Evolutionary conservation across 2,113 vertebrate genomes (phyloP).

Genomic region (Crotalus tigris): DNA sequence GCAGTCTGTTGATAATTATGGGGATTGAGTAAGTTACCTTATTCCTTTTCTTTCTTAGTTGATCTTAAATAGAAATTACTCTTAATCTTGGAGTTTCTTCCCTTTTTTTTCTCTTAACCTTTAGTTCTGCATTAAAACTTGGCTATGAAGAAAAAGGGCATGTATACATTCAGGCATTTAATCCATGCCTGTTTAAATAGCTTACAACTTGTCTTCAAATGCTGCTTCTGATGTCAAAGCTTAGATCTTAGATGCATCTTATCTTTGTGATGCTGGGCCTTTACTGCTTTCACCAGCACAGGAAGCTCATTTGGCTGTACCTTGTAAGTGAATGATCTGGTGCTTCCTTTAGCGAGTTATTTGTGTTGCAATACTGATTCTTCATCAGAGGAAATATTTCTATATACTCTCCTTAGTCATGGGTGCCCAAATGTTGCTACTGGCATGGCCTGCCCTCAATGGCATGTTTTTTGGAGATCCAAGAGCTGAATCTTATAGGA

Average conservation of each 20-base stretch:
- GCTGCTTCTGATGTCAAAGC: constrained; percentile 61
- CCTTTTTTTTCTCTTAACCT: constrained; percentile 47
- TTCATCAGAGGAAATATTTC: constrained; percentile 54
- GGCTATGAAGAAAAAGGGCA: constrained; percentile 62
- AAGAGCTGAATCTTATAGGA: constrained; percentile 51
- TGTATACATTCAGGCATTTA: constrained; percentile 52
- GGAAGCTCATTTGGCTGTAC: constrained; percentile 53
- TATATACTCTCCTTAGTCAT: constrained; percentile 46
- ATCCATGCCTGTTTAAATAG: constrained; percentile 65
- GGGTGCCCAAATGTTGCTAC: constrained; percentile 64
- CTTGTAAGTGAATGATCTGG: constrained; percentile 57
- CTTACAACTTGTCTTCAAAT: constrained; percentile 64
- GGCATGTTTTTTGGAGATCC: constrained; percentile 27
- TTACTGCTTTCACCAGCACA: constrained; percentile 60
- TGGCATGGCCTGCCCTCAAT: constrained; percentile 37
- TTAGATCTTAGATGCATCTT: constrained; percentile 56
- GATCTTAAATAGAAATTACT: constrained; percentile 55
- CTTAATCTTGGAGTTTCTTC: constrained; percentile 54
- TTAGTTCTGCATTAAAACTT: constrained; percentile 61
- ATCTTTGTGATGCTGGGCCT: constrained; percentile 50
- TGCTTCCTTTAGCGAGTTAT: constrained; percentile 60
- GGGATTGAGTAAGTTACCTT: constrained; percentile 54
- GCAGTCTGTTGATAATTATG: constrained; percentile 63
- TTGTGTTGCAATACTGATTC: constrained; percentile 51
- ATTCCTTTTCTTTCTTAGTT: constrained; percentile 48